Conservation (phyloP, 2,888 invertebrate genomes). For the Darwinula stevensoni region DNA sequence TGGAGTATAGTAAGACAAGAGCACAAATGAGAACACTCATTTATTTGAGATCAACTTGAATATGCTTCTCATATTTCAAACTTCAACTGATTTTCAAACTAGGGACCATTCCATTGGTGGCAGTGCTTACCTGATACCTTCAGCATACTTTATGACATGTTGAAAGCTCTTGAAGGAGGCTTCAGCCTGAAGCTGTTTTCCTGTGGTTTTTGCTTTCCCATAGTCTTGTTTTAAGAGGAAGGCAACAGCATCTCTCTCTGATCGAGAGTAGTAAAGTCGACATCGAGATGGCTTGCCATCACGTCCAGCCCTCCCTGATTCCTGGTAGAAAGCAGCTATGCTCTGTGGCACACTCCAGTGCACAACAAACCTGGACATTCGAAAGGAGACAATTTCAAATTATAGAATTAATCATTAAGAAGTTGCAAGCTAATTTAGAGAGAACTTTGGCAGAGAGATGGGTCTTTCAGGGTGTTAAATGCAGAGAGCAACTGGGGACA, state of each 20-base stretch:
- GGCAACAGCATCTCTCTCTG: conserved; percentile 47
- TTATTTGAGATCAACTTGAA: too few relatives aligned
- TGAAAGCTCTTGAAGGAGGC: conserved; percentile 43
- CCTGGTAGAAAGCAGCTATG: conserved; percentile 84
- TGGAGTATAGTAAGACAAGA: too few relatives aligned
- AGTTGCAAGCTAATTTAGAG: too few relatives aligned
- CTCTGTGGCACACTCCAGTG: conserved; percentile 92
- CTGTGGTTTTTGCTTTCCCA: conserved; percentile 24
- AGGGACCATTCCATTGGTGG: too few relatives aligned
- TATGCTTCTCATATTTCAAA: conserved; percentile 1
- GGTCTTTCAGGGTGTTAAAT: too few relatives aligned
- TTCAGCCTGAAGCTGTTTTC: conserved; percentile 26
- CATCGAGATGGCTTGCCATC: conserved; percentile 70
- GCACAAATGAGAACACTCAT: too few relatives aligned
- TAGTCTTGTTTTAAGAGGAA: conserved; percentile 44
- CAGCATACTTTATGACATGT: conserved; percentile 56
- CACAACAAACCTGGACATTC: conserved; percentile 43
- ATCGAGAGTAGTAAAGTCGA: conserved; percentile 59
- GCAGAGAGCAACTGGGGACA: too few relatives aligned
- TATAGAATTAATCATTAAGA: too few relatives aligned
- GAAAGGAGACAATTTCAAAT: too few relatives aligned
- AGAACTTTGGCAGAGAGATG: too few relatives aligned
- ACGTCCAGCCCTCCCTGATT: conserved; percentile 82
- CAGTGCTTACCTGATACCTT: conserved; percentile 40
- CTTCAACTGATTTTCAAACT: too few relatives aligned